These are phyloP conservation scores for Dendrolimus punctatus DNA, from an alignment of 1,140 invertebrate species.

Conservation along the genomic window DNA sequence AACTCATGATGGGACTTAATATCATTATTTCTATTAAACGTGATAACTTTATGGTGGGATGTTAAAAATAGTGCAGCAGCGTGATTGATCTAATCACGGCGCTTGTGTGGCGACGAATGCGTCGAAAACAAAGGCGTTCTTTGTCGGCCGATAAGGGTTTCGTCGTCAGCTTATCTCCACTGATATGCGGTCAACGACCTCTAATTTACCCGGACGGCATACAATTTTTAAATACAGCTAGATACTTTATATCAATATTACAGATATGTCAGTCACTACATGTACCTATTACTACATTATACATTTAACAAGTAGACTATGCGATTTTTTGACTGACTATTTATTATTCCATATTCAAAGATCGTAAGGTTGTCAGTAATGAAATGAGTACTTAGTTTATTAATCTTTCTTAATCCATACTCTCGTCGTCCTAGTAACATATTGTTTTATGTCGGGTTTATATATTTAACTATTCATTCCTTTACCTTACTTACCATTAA, in stretches of 20 bases:
- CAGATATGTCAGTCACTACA: not conserved
- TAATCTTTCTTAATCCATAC: no score
- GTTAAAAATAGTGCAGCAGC: constrained; percentile 6
- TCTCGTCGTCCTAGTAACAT: no score
- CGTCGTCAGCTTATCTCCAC: constrained; percentile 50
- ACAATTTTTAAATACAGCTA: constrained; percentile 8
- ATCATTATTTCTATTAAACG: not conserved
- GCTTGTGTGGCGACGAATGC: constrained; percentile 38
- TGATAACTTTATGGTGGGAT: not conserved
- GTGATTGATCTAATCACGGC: constrained; percentile 41
- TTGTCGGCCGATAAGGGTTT: constrained; percentile 57
- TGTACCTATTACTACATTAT: not conserved
- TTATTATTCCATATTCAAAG: no score
- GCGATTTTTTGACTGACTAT: no score
- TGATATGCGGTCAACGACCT: constrained; percentile 57
- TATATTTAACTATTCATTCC: no score
- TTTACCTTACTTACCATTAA: no score
- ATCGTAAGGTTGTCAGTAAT: no score
- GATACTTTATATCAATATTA: not conserved
- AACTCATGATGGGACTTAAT: no score
- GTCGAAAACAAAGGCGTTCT: constrained; percentile 61
- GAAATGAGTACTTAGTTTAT: no score
- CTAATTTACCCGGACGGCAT: constrained; percentile 35
- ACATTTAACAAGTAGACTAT: not conserved
- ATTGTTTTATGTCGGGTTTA: no score